A percentile compares a stretch with the other conserved stretches of the same genome.
Evolutionary conservation across 2,888 invertebrate genomes (phyloP).

Genomic region (Xestia c-nigrum): DNA sequence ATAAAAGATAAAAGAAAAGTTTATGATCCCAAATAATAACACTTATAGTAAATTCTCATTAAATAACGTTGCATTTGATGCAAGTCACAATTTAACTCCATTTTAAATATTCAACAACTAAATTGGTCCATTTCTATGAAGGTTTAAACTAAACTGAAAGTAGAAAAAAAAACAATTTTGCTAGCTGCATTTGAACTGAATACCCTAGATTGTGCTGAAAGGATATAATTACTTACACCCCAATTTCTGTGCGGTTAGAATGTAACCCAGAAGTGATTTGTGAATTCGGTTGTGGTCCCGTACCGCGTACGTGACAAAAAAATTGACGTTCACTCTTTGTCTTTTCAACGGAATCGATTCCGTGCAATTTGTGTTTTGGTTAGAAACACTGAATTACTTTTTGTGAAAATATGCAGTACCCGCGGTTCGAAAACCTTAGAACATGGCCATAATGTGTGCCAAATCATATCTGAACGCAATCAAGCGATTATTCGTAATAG

Average conservation of each 20-base stretch:
- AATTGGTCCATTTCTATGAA: not conserved
- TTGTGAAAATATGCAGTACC: not conserved
- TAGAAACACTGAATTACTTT: not conserved
- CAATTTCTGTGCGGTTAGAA: slow-evolving; percentile 21
- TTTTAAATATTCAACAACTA: slow-evolving; percentile 9
- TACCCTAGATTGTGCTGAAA: slow-evolving; percentile 26
- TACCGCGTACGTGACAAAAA: slow-evolving; percentile 38
- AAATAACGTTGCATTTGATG: not conserved
- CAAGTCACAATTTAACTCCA: not conserved
- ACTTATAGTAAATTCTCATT: not conserved
- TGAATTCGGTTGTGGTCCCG: slow-evolving; percentile 41
- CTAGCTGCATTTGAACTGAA: not conserved
- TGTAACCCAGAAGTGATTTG: slow-evolving; percentile 53
- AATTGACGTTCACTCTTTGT: not conserved
- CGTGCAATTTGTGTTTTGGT: too few species aligned
- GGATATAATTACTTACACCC: slow-evolving; percentile 41
- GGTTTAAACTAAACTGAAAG: not conserved
- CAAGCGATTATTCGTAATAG: too few species aligned
- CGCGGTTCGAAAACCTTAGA: not conserved
- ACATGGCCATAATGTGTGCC: too few species aligned
- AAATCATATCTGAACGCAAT: not conserved
- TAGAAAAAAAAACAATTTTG: not conserved
- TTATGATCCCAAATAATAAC: not conserved
- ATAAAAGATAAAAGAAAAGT: not conserved
- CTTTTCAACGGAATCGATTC: too few species aligned